phyloP scores from a whole-genome alignment of 2,888 invertebrate species.

The Trichogramma evanescens region DNA sequence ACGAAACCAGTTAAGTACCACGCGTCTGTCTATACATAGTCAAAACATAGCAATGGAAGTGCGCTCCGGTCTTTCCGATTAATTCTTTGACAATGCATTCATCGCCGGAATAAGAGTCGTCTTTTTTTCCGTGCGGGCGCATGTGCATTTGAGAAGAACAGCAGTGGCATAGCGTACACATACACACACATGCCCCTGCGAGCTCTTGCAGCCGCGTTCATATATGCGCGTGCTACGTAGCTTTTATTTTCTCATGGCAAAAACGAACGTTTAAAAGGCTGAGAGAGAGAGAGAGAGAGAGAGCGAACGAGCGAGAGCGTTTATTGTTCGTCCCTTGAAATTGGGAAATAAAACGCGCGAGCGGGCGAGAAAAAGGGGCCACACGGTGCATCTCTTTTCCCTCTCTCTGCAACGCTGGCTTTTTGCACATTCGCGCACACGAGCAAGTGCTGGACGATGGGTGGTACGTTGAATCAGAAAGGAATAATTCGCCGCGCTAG shows the following conservation, averaged over 20 bases:
- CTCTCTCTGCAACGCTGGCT: slow-evolving; percentile 10
- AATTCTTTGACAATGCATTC: slow-evolving; percentile 39
- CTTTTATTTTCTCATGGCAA: slow-evolving; percentile 13
- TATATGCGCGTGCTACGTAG: too few species aligned
- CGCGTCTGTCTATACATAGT: not conserved
- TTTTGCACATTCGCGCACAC: not conserved
- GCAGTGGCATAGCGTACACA: too few species aligned
- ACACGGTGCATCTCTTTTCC: slow-evolving; percentile 5
- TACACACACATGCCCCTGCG: too few species aligned
- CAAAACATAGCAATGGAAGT: not conserved
- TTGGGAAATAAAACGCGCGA: slow-evolving; percentile 38
- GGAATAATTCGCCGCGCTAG: too few species aligned
- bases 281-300: slow-evolving; percentile 17
- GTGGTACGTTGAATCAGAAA: too few species aligned
- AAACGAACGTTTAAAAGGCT: slow-evolving; percentile 16
- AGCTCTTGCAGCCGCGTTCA: too few species aligned
- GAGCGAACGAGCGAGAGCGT: slow-evolving; percentile 19
- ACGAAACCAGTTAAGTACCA: too few species aligned
- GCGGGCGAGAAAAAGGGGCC: slow-evolving; percentile 3
- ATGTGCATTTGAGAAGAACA: too few species aligned
- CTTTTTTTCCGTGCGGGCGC: too few species aligned
- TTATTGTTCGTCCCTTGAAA: slow-evolving; percentile 32
- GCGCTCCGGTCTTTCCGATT: slow-evolving; percentile 26
- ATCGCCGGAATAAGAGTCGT: slow-evolving; percentile 24
- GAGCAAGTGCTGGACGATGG: not conserved